Base-by-base conservation (phyloP, 2,113 vertebrate species). In the Mohoua ochrocephala region DNA sequence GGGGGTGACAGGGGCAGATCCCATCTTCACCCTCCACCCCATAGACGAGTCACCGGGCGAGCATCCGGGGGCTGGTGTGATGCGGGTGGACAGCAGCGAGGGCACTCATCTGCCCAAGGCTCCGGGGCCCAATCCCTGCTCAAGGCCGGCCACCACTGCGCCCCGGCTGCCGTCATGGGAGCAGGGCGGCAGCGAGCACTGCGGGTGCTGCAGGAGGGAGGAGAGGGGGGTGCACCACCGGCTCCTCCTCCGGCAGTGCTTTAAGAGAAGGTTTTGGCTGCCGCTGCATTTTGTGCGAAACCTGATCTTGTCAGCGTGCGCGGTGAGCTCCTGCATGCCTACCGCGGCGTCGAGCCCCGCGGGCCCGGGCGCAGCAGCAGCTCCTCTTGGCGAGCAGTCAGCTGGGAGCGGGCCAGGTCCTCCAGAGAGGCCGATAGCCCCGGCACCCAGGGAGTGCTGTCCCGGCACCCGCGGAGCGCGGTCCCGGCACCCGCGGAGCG, bases 301-400 rank as follows among this genome's bases (percentile, higher is more conserved):
- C 90, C 87, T 18, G 94, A 96, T 94, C 94, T 84, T 76, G 92
- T 68, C 90, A 54, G 90, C 9, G 39, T 68, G 95, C 61, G 24
- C 47, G 35, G 81, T 57, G 92, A 7, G 93, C 96, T 78, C 92
- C 73, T 13, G 94, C 90, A 30, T 47, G 84, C 87, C 87, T 88
- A 81, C 94, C 86, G 53, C 95, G 53, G 52, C 33, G 94, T 60
- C 30, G 61, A 59, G 84, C 87, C 86, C 95, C 41, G 65, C 47
- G 21, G 54, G 93, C 73, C 80, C 73, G 59, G 59, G 93, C 19
- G 71, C 56, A 94, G 90, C 65, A 49, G 42, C 83, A 9, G 69
- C 79, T 80, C 86, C 69, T 3, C 22, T 30, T 80, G 84, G 91
- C 69, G 20, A 5, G 4, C 30, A 0, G 1, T 44, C 80, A 80